phyloP scores from a whole-genome alignment of 2,113 vertebrate genomes.

The Motacilla alba region DNA sequence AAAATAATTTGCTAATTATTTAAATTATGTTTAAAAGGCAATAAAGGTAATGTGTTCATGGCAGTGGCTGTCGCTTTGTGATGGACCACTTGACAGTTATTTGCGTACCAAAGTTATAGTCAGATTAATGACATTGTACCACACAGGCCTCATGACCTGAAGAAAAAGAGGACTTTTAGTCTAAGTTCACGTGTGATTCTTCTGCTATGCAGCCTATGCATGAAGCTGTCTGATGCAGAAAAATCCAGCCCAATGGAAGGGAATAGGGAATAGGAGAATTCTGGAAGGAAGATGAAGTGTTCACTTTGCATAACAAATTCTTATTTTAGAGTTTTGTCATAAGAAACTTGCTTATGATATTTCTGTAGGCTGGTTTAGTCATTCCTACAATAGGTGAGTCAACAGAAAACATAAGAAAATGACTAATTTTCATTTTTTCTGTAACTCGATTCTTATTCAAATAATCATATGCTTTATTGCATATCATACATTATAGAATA shows the following conservation, averaged over 20 bases:
- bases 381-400: background rate
- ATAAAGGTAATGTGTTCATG: background rate
- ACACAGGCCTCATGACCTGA: background rate
- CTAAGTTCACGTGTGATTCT: background rate
- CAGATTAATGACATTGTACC: background rate
- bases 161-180: background rate
- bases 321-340: background rate
- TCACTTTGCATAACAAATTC: background rate
- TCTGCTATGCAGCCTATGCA: background rate
- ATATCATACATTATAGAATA: background rate
- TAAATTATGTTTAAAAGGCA: background rate
- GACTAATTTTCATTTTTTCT: background rate
- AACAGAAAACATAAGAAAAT: background rate
- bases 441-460: background rate
- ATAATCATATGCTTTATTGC: background rate
- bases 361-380: background rate
- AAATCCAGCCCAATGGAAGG: accelerated
- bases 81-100: background rate
- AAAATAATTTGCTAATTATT: background rate
- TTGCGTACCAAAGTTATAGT: background rate
- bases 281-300: background rate
- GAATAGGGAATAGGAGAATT: background rate
- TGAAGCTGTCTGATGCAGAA: background rate
- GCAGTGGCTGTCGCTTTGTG: background rate
- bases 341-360: background rate